Percentiles rank a stretch among this genome's conserved stretches.
These are phyloP conservation scores for Vombatus ursinus DNA, from an alignment of 2,113 vertebrate species.

Conservation along the genomic window DNA sequence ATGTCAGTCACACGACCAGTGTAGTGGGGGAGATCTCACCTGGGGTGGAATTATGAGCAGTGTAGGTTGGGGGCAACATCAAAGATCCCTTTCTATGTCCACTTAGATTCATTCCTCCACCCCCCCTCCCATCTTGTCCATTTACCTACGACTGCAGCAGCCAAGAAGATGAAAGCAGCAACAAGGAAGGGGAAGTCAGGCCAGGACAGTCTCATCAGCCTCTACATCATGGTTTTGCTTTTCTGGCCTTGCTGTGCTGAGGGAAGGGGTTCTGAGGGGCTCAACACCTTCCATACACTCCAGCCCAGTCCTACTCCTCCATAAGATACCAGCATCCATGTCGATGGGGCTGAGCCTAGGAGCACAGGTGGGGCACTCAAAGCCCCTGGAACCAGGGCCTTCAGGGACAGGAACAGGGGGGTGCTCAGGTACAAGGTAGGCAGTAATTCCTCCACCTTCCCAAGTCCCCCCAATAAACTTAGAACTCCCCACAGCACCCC, in stretches of 20 bases:
- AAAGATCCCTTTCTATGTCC: neutral
- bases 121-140: neutral
- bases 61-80: neutral
- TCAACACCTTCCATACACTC: slow-evolving; percentile 52
- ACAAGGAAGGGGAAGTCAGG: slow-evolving; percentile 65
- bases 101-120: neutral
- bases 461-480: slow-evolving; percentile 17
- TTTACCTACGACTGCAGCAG: slow-evolving; percentile 56
- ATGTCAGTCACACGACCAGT: slow-evolving; percentile 70
- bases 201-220: slow-evolving; percentile 69
- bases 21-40: slow-evolving; percentile 70
- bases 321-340: slow-evolving; percentile 65
- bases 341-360: slow-evolving; percentile 50
- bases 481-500: slow-evolving; percentile 34
- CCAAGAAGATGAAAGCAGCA: slow-evolving; percentile 59
- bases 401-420: slow-evolving; percentile 61
- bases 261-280: neutral
- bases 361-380: neutral
- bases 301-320: slow-evolving; percentile 37
- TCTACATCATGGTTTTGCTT: slow-evolving; percentile 46
- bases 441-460: neutral
- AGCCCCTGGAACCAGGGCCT: slow-evolving; percentile 6
- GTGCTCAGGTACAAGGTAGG: slow-evolving; percentile 50
- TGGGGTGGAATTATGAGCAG: neutral
- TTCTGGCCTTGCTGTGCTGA: slow-evolving; percentile 18